These are phyloP conservation scores for Nymphalis c-album DNA, from an alignment of 2,888 invertebrate genomes.

Conservation along the genomic window DNA sequence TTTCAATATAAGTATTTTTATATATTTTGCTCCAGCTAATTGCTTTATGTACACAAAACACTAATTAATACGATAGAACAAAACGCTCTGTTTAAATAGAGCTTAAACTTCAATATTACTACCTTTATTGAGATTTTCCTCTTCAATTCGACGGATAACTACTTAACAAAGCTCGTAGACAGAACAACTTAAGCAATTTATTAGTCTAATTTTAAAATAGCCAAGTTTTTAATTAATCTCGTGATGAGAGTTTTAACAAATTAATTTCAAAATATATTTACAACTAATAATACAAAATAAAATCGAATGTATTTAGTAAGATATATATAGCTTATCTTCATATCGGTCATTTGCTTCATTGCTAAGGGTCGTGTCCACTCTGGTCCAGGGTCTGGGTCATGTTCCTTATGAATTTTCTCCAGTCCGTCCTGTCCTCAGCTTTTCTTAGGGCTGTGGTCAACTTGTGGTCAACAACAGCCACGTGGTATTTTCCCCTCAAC, in stretches of 20 bases:
- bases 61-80: background rate
- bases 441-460: too few relatives aligned
- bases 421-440: too few relatives aligned
- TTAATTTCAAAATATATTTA: too few relatives aligned
- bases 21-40: background rate
- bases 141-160: background rate
- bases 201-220: background rate
- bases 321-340: too few relatives aligned
- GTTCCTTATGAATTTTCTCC: too few relatives aligned
- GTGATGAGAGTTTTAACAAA: background rate
- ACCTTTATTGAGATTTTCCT: background rate
- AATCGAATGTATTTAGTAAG: too few relatives aligned
- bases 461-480: too few relatives aligned
- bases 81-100: background rate
- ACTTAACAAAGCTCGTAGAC: background rate
- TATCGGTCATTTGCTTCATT: too few relatives aligned
- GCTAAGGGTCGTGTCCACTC: too few relatives aligned
- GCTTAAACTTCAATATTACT: background rate
- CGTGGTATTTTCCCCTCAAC: too few relatives aligned
- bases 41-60: background rate
- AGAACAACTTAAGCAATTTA: background rate
- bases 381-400: too few relatives aligned
- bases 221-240: background rate
- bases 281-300: too few relatives aligned
- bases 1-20: background rate